Base-by-base conservation (phyloP, 2,113 vertebrate genomes). In the Elachura formosa region DNA sequence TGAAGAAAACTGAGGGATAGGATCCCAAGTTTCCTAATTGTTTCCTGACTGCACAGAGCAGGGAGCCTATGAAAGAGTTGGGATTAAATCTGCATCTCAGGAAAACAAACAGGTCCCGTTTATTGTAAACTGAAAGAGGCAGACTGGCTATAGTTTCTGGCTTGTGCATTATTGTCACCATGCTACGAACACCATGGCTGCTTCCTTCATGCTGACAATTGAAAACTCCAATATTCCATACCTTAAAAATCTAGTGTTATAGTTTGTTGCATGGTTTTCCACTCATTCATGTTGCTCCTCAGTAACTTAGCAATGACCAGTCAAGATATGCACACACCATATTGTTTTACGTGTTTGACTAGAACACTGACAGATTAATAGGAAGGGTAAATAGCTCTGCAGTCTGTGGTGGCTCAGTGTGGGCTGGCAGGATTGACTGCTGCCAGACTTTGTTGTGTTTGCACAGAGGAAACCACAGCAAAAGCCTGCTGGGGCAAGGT, bases 311-410 rank as follows among this genome's bases (percentile, higher is more conserved):
- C 98, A 98, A 98, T 98, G 98, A 97, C 97, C 97, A 98, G 98
- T 98, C 96, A 85, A 98, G 97, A 98, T 98, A 98, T 98, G 98
- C 95, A 80, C 97, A 78, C 95, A 97, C 97, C 98, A 98, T 99
- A 99, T 99, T 99, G 99, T 98, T 98, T 97, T 94, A 96, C 87
- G 23, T 99, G 99, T 99, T 98, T 98, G 98, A 98, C 97, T 95
- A 98, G 98, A 98, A 96, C 97, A 97, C 96, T 98, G 98, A 99
- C 99, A 99, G 99, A 99, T 99, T 99, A 98, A 99, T 99, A 98
- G 98, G 98, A 99, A 98, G 98, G 91, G 98, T 98, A 98, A 99
- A 99, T 99, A 99, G 98, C 97, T 88, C 96, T 41, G 84, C 97
- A 96, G 95, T 97, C 97, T 95, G 74, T 91, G 89, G 94, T 95